phyloP scores from a whole-genome alignment of 2,888 invertebrate species.

The Drosophila robusta region DNA sequence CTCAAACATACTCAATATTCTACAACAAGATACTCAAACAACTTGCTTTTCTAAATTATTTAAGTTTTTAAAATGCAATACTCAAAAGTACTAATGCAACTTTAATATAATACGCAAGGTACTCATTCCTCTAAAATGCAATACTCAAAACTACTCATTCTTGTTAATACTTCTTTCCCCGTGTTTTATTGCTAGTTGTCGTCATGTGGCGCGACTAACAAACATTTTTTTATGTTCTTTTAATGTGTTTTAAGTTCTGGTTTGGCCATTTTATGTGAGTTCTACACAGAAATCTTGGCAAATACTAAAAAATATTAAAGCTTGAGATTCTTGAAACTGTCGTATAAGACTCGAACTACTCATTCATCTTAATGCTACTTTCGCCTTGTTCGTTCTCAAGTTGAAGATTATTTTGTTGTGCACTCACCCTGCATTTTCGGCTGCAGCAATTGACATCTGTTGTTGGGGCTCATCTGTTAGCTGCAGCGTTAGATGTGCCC shows the following conservation, averaged over 20 bases:
- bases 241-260: neutral
- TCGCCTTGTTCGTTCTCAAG: slow-evolving; percentile 1
- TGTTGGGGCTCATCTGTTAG: slow-evolving; percentile 85
- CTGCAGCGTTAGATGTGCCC: slow-evolving; percentile 85
- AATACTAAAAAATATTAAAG: neutral
- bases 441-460: slow-evolving; percentile 86
- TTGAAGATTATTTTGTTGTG: neutral
- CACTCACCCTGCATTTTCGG: slow-evolving; percentile 86
- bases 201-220: neutral
- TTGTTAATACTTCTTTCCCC: neutral
- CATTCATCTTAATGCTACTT: slow-evolving; percentile 1
- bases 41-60: neutral
- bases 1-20: neutral
- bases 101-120: too few relatives aligned
- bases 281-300: neutral
- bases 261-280: neutral
- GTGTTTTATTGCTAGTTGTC: neutral
- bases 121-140: too few relatives aligned
- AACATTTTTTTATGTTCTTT: neutral
- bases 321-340: neutral
- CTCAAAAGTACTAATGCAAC: too few relatives aligned
- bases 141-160: neutral
- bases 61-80: too few relatives aligned
- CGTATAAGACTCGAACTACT: neutral
- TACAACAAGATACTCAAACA: neutral